A percentile compares a stretch with the other conserved stretches of the same genome.
Evolutionary conservation across 1,140 invertebrate species (phyloP).

Genomic region (Diploscapter pachys): DNA sequence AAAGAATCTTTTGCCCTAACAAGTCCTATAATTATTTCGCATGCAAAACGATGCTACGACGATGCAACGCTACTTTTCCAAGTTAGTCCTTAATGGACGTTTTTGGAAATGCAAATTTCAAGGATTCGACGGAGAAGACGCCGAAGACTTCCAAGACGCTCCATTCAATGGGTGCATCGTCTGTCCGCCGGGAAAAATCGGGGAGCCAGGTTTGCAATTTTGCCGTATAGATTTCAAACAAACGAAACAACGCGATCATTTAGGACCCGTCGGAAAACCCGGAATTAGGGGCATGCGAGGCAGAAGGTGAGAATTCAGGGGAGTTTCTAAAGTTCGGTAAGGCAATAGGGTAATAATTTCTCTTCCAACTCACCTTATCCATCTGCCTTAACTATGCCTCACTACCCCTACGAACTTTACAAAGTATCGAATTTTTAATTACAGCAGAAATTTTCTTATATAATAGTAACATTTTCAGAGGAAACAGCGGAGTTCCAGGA

Average conservation of each 20-base stretch:
- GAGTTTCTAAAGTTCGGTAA: neutral
- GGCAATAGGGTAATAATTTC: too few species aligned
- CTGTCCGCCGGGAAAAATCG: slow-evolving; percentile 39
- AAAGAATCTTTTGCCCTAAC: too few species aligned
- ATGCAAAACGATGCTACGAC: too few species aligned
- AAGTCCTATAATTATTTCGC: too few species aligned
- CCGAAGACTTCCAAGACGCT: slow-evolving; percentile 44
- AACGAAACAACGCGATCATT: neutral
- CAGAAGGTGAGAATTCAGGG: neutral
- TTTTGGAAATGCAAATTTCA: neutral
- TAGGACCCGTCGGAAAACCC: slow-evolving; percentile 29
- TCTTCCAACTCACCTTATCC: too few species aligned
- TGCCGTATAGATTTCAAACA: neutral
- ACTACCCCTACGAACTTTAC: too few species aligned
- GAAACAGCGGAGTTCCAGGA: slow-evolving; percentile 24
- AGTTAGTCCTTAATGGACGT: too few species aligned
- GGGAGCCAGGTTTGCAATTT: slow-evolving; percentile 23
- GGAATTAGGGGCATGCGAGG: slow-evolving; percentile 48
- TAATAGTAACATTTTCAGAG: neutral
- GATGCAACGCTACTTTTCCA: too few species aligned
- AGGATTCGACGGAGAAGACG: slow-evolving; percentile 39
- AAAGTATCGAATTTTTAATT: too few species aligned
- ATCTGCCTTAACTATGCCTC: too few species aligned
- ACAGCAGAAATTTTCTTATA: too few species aligned
- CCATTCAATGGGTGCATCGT: slow-evolving; percentile 43